Percentiles rank a stretch among this genome's conserved stretches.
Conservation (phyloP, 2,797 vertebrate species). For the Orestias chungarensis region DNA sequence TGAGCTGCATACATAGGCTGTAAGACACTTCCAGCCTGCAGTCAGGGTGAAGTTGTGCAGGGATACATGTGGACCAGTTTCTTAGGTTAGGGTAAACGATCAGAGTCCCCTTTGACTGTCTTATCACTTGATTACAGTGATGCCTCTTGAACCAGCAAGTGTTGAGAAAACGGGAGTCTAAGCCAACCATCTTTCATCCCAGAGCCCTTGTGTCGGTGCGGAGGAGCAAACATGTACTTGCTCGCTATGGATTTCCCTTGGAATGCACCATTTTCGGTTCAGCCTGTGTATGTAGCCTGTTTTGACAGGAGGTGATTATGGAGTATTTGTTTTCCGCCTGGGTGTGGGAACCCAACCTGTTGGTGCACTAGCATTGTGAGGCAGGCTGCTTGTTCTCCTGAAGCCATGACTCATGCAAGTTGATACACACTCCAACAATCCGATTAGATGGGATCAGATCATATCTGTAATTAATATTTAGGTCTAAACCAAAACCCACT, state of each 20-base stretch:
- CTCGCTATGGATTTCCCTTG: slow-evolving; percentile 82
- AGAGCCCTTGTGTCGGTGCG: slow-evolving; percentile 69
- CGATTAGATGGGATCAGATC: slow-evolving; percentile 55
- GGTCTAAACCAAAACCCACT: slow-evolving; percentile 18
- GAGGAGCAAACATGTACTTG: slow-evolving; percentile 78
- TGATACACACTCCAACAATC: slow-evolving; percentile 42
- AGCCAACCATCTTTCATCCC: slow-evolving; percentile 71
- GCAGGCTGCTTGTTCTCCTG: slow-evolving; percentile 38
- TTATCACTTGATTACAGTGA: slow-evolving; percentile 41
- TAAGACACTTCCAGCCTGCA: background rate
- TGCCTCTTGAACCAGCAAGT: slow-evolving; percentile 57
- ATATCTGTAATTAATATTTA: slow-evolving; percentile 44
- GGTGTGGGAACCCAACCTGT: slow-evolving; percentile 84
- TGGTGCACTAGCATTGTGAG: slow-evolving; percentile 71
- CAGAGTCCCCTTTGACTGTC: slow-evolving; percentile 30
- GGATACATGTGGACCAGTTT: no score
- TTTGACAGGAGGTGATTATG: slow-evolving; percentile 81
- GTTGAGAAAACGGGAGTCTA: slow-evolving; percentile 70
- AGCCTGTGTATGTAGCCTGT: slow-evolving; percentile 72
- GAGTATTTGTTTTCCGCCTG: slow-evolving; percentile 81
- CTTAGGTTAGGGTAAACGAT: no score
- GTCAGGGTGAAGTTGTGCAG: background rate
- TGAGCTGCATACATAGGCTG: no score
- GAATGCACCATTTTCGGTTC: slow-evolving; percentile 80
- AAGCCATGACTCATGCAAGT: slow-evolving; percentile 63